Percentiles rank a stretch among this genome's conserved stretches.
phyloP scores from a whole-genome alignment of 2,888 invertebrate genomes.

The Lysandra coridon region DNA sequence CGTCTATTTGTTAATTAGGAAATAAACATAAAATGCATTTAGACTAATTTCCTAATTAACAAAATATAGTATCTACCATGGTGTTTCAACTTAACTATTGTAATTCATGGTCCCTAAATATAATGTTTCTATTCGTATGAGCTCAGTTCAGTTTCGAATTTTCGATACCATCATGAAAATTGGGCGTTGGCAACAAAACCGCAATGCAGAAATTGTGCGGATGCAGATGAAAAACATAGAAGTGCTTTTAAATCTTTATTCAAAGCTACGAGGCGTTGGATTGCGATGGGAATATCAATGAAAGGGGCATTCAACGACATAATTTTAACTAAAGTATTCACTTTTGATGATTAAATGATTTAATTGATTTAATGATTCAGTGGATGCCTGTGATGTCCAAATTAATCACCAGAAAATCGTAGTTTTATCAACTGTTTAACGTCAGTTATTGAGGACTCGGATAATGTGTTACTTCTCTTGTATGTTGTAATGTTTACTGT shows the following conservation, averaged over 20 bases:
- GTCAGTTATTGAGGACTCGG: background rate
- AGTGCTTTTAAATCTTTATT: background rate
- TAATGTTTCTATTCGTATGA: background rate
- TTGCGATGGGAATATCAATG: background rate
- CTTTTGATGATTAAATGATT: background rate
- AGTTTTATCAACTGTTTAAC: background rate
- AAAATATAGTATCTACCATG: too few relatives aligned
- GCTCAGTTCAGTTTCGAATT: background rate
- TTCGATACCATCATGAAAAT: background rate
- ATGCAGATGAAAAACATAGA: slow-evolving; percentile 3
- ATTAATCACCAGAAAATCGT: background rate
- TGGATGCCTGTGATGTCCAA: too few relatives aligned
- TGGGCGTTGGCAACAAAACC: background rate
- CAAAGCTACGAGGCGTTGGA: background rate
- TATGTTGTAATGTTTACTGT: background rate
- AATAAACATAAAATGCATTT: background rate
- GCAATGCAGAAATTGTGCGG: slow-evolving; percentile 8
- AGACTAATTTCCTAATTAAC: too few relatives aligned
- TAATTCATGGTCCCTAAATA: background rate
- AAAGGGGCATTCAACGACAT: background rate
- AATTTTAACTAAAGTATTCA: background rate
- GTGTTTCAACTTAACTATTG: background rate
- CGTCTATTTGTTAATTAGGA: background rate
- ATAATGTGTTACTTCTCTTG: background rate
- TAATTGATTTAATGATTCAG: background rate